Percentiles rank a stretch among this genome's conserved stretches.
Conservation (phyloP, 2,888 invertebrate species). For the Penaeus monodon region DNA sequence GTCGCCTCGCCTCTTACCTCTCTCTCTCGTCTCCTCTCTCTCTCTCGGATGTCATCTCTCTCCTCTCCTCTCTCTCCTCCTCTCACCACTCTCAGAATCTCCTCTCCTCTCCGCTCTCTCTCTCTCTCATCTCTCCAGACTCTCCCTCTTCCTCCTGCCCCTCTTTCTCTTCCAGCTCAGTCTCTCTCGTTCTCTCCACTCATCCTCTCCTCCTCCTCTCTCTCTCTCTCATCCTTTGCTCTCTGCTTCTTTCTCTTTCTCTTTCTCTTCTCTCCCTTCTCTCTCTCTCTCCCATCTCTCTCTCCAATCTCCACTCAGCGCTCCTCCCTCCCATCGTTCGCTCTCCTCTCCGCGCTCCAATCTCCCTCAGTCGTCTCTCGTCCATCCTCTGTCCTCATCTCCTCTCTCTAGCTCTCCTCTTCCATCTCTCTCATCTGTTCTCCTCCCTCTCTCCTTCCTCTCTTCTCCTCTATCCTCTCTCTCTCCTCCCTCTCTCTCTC, state of each 20-base stretch:
- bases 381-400: not conserved
- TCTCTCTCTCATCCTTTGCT: not conserved
- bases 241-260: not conserved
- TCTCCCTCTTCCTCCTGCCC: not conserved
- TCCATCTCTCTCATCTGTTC: not conserved
- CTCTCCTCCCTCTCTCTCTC: not conserved
- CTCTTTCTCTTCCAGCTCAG: not conserved
- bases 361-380: not conserved
- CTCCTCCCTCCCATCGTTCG: not conserved
- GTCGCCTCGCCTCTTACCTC: no score
- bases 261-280: not conserved
- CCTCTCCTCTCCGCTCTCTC: no score
- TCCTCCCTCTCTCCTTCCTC: not conserved
- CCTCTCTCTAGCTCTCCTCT: not conserved
- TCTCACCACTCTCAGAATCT: not conserved
- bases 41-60: no score
- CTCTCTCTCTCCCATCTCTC: not conserved
- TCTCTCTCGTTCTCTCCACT: not conserved
- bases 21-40: not conserved
- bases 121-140: no score
- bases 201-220: not conserved
- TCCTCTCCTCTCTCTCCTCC: not conserved
- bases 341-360: not conserved
- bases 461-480: no score
- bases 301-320: not conserved